Conservation (phyloP, 2,113 vertebrate species). For the Dermatemys mawii region DNA sequence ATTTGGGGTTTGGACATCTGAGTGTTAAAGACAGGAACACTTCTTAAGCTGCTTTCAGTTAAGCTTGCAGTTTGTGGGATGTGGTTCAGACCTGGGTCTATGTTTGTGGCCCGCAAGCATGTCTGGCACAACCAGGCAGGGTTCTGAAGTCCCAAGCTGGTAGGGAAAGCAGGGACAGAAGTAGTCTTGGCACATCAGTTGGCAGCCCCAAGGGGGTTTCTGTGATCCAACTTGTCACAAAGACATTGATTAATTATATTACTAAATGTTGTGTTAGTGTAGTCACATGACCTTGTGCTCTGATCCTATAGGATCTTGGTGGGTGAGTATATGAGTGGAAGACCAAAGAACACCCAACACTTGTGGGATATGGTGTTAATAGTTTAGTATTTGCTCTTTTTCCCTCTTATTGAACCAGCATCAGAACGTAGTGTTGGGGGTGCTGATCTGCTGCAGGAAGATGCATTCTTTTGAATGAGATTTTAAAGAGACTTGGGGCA, state of each 20-base stretch:
- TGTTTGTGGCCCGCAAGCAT: too few relatives aligned
- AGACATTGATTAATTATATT: not conserved
- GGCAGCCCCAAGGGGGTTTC: too few relatives aligned
- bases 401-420: not conserved
- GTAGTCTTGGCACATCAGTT: too few relatives aligned
- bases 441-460: not conserved
- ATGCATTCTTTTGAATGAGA: not conserved
- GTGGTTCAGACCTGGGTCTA: too few relatives aligned
- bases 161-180: too few relatives aligned
- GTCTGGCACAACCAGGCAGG: too few relatives aligned
- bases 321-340: fast-evolving
- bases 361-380: not conserved
- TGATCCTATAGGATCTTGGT: not conserved
- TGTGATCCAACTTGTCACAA: too few relatives aligned
- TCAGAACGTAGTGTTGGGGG: not conserved
- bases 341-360: not conserved
- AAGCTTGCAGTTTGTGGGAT: too few relatives aligned
- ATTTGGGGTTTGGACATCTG: too few relatives aligned
- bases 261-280: not conserved
- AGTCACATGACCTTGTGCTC: not conserved
- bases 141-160: too few relatives aligned
- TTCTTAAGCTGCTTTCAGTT: too few relatives aligned
- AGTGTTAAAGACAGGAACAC: too few relatives aligned
- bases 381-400: not conserved
- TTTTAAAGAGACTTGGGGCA: not conserved